Evolutionary conservation across 2,797 vertebrate genomes (phyloP).

Genomic region (Pseudochromis fuscus): DNA sequence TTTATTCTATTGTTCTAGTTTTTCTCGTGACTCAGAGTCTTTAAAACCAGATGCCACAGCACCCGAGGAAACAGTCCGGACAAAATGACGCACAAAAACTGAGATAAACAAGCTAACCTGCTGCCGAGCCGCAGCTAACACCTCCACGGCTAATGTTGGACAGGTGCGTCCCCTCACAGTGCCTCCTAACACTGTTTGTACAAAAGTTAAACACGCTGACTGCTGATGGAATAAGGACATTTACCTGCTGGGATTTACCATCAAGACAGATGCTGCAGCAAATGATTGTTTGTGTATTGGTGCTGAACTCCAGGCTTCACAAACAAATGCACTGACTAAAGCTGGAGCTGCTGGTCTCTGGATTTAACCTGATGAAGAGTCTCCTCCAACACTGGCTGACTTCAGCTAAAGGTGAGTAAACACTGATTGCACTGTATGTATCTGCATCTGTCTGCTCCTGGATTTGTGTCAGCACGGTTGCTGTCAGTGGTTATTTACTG

Average conservation of each 20-base stretch:
- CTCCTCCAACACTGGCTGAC: background rate
- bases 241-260: background rate
- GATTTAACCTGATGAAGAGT: background rate
- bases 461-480: background rate
- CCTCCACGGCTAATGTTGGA: background rate
- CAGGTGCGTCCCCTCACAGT: background rate
- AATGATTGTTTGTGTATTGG: background rate
- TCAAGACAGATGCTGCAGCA: background rate
- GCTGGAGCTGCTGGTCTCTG: background rate
- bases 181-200: no score
- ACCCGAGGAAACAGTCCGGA: background rate
- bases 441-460: no score
- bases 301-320: background rate
- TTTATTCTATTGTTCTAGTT: background rate
- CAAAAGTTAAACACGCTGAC: no score
- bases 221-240: background rate
- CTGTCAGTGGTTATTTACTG: background rate
- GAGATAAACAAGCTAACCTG: background rate
- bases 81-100: background rate
- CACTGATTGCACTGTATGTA: background rate
- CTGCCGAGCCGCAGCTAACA: no score
- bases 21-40: no score
- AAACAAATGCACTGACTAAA: background rate
- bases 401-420: constrained; percentile 16
- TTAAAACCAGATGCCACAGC: background rate